phyloP scores from a whole-genome alignment of 2,888 invertebrate species.

The Sericinus montela region DNA sequence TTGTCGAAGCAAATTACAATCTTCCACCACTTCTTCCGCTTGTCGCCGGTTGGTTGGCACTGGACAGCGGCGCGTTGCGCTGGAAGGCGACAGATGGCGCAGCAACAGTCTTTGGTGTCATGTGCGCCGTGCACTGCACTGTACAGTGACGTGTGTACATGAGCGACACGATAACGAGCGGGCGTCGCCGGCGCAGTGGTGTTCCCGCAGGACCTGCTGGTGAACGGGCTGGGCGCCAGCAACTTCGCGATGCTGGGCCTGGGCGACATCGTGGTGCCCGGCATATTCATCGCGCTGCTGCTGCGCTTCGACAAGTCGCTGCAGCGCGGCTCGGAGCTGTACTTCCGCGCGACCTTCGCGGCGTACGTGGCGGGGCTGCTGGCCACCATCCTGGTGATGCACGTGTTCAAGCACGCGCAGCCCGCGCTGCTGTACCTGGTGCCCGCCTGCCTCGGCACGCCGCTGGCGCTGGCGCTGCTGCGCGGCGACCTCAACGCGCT shows the following conservation, averaged over 20 bases:
- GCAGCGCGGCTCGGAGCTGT: constrained; percentile 85
- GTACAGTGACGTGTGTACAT: too few relatives aligned
- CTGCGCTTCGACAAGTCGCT: constrained; percentile 96
- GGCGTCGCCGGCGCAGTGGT: constrained; percentile 83
- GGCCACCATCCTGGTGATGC: constrained; percentile 98
- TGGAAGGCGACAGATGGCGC: too few relatives aligned
- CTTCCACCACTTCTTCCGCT: too few relatives aligned
- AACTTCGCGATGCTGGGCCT: constrained; percentile 99
- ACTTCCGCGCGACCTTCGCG: constrained; percentile 84
- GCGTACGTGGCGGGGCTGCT: constrained; percentile 97
- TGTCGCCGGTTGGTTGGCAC: too few relatives aligned
- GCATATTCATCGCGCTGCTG: constrained; percentile 98
- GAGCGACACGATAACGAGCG: too few relatives aligned
- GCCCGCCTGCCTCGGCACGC: constrained; percentile 96
- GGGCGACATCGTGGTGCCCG: constrained; percentile 99
- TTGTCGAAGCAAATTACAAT: too few relatives aligned
- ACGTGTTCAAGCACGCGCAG: constrained; percentile 98
- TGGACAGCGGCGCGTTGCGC: too few relatives aligned
- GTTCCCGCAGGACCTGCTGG: constrained; percentile 98
- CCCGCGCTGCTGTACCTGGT: constrained; percentile 98
- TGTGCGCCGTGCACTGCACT: too few relatives aligned
- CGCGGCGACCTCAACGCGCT: constrained; percentile 94
- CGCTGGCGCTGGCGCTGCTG: constrained; percentile 90
- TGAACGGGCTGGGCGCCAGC: constrained; percentile 92
- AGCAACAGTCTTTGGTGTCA: too few relatives aligned